Evolutionary conservation across 2,797 vertebrate species (phyloP), one percentile per base, ranked within the genome.

Genomic region (Aselliscus stoliczkanus): DNA sequence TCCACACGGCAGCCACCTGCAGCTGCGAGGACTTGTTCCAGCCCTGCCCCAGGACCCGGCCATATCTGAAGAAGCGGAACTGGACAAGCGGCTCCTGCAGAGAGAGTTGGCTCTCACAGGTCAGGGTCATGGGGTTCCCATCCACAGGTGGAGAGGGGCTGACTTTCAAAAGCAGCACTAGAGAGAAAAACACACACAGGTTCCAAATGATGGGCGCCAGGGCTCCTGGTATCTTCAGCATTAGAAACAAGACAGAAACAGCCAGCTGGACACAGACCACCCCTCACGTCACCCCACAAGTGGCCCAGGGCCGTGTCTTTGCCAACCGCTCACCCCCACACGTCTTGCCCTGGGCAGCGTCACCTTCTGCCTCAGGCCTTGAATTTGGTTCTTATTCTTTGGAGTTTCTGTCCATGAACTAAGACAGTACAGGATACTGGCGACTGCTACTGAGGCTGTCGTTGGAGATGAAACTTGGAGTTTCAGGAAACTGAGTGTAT

Each of bases 51-150:
- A 93, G 77, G 11, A 0, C 0, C 1, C 0, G 2, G 4, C 0
- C 1, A 2, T 93, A 23, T 81, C 18, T 91, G 80, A 83, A 62
- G 95, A 97, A 95, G 65, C 10, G 13, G 83, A 91, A 97, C 72
- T n/a, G 69, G 42, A 42, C 6, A 42, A 6, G 42, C 9, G 42
- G 42, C 42, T 42, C 42, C 42, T 6, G 42, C 42, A 6, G 42
- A 1, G 42, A 6, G 3, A 0, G 0, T 3, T 2, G 12, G 7
- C 1, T 23, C 60, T 47, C 23, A 54, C 96, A 97, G 23, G 31
- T 90, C 92, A 97, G 84, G 27, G 8, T 95, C 92, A 96, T 18
- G 4, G 90, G 34, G 14, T 3, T 75, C 11, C 92, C 96, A 21
- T 97, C 96, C 14, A 25, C 15, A 9, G 96, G 95, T 3, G 0